Conservation (phyloP, 2,797 vertebrate species). For the Pseudocheirus occidentalis region DNA sequence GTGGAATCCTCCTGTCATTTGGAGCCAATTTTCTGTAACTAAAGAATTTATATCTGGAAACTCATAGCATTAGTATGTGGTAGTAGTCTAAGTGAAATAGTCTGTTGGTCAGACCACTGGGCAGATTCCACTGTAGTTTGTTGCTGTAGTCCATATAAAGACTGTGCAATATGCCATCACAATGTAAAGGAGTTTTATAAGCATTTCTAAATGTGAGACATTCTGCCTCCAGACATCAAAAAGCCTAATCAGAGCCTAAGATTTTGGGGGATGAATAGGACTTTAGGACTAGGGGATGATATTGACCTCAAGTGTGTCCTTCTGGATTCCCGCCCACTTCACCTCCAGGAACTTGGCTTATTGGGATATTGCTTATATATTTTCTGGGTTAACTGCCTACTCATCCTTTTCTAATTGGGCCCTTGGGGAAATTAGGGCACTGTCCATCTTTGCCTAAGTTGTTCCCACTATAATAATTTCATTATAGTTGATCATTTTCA, state of each 20-base stretch:
- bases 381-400: neutral
- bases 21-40: neutral
- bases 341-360: neutral
- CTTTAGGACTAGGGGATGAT: neutral
- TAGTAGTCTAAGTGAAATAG: neutral
- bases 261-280: neutral
- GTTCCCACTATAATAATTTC: neutral
- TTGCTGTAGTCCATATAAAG: neutral
- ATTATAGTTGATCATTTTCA: neutral
- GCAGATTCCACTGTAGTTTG: neutral
- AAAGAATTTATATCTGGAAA: neutral
- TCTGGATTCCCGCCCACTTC: neutral
- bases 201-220: neutral
- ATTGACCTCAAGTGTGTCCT: neutral
- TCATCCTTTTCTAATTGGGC: neutral
- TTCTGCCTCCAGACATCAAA: neutral
- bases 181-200: neutral
- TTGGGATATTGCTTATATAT: neutral
- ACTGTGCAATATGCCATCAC: neutral
- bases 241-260: neutral
- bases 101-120: neutral
- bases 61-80: neutral
- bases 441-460: neutral
- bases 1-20: neutral
- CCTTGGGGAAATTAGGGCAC: neutral